Evolutionary conservation across 2,888 invertebrate species (phyloP).

Genomic region (Resseliella maxima): DNA sequence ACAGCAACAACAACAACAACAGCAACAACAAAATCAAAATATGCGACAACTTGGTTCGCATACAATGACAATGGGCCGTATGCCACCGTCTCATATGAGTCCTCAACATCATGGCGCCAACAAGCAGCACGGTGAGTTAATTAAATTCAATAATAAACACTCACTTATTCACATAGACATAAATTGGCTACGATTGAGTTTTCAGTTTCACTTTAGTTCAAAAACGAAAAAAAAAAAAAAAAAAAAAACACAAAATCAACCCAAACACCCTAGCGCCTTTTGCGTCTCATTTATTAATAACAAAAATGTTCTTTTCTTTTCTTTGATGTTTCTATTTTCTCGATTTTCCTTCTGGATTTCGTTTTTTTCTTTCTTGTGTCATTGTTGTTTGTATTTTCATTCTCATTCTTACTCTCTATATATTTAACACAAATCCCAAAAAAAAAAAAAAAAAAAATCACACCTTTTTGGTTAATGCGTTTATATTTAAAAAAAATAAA

Average conservation of each 20-base stretch:
- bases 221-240: background rate
- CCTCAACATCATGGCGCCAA: constrained; percentile 67
- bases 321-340: constrained; percentile 13
- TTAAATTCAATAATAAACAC: background rate
- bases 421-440: background rate
- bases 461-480: too few species aligned
- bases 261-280: background rate
- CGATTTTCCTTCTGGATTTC: background rate
- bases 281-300: background rate
- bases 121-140: constrained; percentile 21
- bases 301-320: background rate
- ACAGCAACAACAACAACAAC: constrained; percentile 61
- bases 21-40: constrained; percentile 64
- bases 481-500: too few species aligned
- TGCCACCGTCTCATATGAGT: constrained; percentile 73
- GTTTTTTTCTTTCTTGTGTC: background rate
- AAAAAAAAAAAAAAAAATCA: constrained; percentile 56
- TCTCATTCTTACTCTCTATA: background rate
- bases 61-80: constrained; percentile 75
- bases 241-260: background rate
- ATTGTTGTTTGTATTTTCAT: constrained; percentile 16
- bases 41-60: constrained; percentile 72
- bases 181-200: background rate
- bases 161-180: background rate
- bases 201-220: background rate